Percentiles rank a stretch among this genome's conserved stretches.
phyloP scores from a whole-genome alignment of 2,888 invertebrate genomes.

The Fragum fragum region DNA sequence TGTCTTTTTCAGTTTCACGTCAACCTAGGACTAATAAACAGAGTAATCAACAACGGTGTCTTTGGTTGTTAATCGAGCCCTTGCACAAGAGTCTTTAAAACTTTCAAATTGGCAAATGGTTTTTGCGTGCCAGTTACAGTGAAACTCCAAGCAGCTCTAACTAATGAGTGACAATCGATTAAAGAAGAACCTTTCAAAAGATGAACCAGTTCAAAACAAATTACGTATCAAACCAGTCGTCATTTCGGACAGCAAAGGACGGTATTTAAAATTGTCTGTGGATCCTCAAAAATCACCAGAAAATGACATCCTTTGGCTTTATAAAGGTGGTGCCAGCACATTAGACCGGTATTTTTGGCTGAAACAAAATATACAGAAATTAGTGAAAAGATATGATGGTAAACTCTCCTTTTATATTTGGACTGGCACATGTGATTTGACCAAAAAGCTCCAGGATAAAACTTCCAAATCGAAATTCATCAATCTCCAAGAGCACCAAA shows the following conservation, averaged over 20 bases:
- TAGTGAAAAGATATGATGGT: background rate
- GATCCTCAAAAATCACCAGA: background rate
- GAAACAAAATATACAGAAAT: no score
- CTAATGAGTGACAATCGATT: background rate
- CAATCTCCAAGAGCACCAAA: background rate
- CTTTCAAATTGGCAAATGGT: no score
- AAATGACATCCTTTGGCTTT: no score
- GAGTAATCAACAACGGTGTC: no score
- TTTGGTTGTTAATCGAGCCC: no score
- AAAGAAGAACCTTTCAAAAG: background rate
- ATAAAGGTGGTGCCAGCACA: no score
- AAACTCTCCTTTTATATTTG: background rate
- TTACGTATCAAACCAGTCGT: background rate
- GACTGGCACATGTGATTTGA: constrained; percentile 1
- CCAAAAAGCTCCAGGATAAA: background rate
- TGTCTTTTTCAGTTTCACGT: no score
- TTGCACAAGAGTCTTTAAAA: no score
- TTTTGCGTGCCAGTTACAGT: no score
- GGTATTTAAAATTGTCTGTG: background rate
- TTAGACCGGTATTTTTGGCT: no score
- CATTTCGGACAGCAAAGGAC: background rate
- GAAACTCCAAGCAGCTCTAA: background rate
- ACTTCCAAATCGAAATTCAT: background rate
- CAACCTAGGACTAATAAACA: no score
- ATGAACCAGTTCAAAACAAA: background rate